These are phyloP conservation scores for Datnioides undecimradiatus DNA, from an alignment of 2,113 vertebrate species.

Conservation along the genomic window DNA sequence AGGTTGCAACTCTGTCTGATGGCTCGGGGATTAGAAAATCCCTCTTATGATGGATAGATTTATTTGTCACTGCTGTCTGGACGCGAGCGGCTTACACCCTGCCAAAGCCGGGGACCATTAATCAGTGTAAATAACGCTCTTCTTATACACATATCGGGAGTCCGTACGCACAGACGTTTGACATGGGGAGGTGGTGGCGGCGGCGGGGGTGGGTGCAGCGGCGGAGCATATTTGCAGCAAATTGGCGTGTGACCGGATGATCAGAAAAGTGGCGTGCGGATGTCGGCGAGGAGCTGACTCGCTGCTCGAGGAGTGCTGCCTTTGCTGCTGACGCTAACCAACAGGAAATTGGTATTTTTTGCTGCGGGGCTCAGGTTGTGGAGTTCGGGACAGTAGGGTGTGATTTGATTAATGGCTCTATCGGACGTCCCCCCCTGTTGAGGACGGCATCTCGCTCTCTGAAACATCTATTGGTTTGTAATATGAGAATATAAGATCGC, in stretches of 20 bases:
- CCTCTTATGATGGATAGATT: constrained; percentile 84
- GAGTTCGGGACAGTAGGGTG: constrained; percentile 58
- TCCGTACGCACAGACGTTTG: constrained; percentile 70
- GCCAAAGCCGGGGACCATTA: constrained; percentile 77
- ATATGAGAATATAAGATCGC: background rate
- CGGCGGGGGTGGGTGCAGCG: too few relatives aligned
- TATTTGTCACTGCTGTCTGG: constrained; percentile 83
- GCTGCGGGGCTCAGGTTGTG: constrained; percentile 40
- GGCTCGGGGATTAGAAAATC: constrained; percentile 80
- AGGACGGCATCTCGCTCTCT: constrained; percentile 35
- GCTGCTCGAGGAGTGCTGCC: constrained; percentile 34
- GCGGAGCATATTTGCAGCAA: constrained; percentile 64
- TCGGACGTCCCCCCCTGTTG: constrained; percentile 34
- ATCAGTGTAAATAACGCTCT: constrained; percentile 82
- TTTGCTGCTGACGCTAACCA: constrained; percentile 66
- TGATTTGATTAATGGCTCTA: constrained; percentile 76
- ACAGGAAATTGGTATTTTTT: constrained; percentile 76
- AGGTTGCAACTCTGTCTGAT: constrained; percentile 79
- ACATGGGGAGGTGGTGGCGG: constrained; percentile 53
- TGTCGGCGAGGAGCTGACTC: constrained; percentile 38
- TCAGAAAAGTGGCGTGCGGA: constrained; percentile 40
- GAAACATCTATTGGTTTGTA: constrained; percentile 52
- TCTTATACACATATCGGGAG: constrained; percentile 79
- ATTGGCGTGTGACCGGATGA: constrained; percentile 61
- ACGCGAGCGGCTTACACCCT: constrained; percentile 69